These are phyloP conservation scores for Chorisops tibialis DNA, from an alignment of 2,888 invertebrate genomes.

Conservation along the genomic window DNA sequence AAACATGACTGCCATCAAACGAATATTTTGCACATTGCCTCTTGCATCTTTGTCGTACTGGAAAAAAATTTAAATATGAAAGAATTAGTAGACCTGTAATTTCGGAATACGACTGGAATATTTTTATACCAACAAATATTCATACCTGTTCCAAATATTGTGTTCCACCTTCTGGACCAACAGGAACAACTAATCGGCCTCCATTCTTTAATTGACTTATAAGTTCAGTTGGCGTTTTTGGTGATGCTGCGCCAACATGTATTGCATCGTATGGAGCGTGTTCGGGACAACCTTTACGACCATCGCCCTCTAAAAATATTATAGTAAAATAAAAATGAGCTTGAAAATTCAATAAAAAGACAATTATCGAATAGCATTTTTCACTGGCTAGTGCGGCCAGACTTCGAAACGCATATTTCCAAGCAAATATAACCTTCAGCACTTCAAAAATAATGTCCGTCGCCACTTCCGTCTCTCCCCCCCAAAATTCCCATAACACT, in stretches of 20 bases:
- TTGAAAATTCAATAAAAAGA: no score
- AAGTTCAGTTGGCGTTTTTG: slow-evolving; percentile 70
- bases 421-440: no score
- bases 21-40: slow-evolving; percentile 71
- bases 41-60: slow-evolving; percentile 84
- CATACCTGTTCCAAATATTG: slow-evolving; percentile 76
- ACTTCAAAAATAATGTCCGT: no score
- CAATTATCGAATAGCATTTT: no score
- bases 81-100: not conserved
- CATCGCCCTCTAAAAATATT: slow-evolving; percentile 80
- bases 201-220: slow-evolving; percentile 55
- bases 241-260: slow-evolving; percentile 88
- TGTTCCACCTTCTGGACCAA: slow-evolving; percentile 80
- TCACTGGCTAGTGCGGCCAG: no score
- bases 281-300: slow-evolving; percentile 70
- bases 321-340: no score
- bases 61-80: slow-evolving; percentile 29
- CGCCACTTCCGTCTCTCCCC: no score
- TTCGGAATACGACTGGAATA: no score
- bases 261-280: slow-evolving; percentile 87
- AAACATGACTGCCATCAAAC: slow-evolving; percentile 93
- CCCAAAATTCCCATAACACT: no score
- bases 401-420: no score
- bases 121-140: not conserved
- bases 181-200: slow-evolving; percentile 87